These are phyloP conservation scores for Apostichopus californicus DNA, from an alignment of 35 echinoderm and acorn worm genomes.

Conservation along the genomic window DNA sequence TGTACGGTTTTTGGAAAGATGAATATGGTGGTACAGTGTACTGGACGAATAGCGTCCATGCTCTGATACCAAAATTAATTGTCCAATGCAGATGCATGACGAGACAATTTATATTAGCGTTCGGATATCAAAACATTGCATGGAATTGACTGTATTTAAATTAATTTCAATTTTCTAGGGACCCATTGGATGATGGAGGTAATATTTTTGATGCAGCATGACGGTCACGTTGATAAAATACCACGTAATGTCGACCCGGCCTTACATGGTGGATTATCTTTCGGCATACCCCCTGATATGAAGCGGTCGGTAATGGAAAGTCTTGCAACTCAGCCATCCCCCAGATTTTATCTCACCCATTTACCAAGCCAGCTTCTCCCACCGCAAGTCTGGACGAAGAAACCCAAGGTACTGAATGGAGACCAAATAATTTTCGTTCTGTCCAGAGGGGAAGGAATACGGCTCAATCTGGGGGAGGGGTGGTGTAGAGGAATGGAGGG, in stretches of 20 bases:
- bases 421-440: too few relatives aligned
- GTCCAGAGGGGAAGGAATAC: too few relatives aligned
- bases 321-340: constrained; percentile 10
- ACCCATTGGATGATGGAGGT: constrained; percentile 47
- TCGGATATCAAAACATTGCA: too few relatives aligned
- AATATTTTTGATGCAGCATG: not conserved
- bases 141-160: too few relatives aligned
- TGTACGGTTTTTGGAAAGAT: too few relatives aligned
- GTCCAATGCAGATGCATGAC: too few relatives aligned
- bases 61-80: too few relatives aligned
- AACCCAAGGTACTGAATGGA: constrained; percentile 16
- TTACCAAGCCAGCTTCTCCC: constrained; percentile 10
- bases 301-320: not conserved
- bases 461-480: too few relatives aligned
- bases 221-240: constrained; percentile 17
- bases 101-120: too few relatives aligned
- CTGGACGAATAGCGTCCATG: too few relatives aligned
- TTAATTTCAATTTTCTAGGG: not conserved
- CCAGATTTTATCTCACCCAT: constrained; percentile 18
- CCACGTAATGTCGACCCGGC: not conserved
- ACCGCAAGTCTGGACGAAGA: constrained; percentile 21
- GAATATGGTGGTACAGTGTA: too few relatives aligned
- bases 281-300: not conserved
- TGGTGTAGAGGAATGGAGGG: too few relatives aligned
- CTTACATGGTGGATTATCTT: not conserved